Evolutionary conservation across 2,888 invertebrate species (phyloP).

Genomic region (Polymixis flavicincta): DNA sequence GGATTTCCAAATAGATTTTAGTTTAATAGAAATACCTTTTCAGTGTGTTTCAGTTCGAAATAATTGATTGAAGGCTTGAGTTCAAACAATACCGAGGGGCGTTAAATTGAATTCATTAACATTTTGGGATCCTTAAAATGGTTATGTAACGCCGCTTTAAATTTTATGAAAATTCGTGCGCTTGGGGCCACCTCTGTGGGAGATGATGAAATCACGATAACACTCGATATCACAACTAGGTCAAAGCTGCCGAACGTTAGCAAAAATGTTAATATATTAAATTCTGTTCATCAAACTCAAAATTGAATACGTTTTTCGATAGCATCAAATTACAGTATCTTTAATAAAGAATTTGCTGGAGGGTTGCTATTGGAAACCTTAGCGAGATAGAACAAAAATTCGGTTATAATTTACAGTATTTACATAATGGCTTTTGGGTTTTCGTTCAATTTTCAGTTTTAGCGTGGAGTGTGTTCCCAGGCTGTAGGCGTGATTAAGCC

Average conservation of each 20-base stretch:
- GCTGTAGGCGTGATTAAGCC: constrained; percentile 50
- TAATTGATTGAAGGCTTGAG: constrained; percentile 30
- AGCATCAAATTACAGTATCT: constrained; percentile 46
- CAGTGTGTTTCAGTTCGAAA: not conserved
- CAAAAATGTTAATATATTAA: constrained; percentile 51
- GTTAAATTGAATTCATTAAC: constrained; percentile 20
- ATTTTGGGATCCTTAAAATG: constrained; percentile 22
- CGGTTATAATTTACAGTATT: constrained; percentile 1
- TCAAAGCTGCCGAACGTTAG: constrained; percentile 40
- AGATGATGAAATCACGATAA: constrained; percentile 57
- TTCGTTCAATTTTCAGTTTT: constrained; percentile 25
- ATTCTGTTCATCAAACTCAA: constrained; percentile 46
- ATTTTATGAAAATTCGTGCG: constrained; percentile 31
- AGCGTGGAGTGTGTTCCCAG: constrained; percentile 40
- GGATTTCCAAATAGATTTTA: constrained; percentile 32
- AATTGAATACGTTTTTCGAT: constrained; percentile 54
- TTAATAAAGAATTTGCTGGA: constrained; percentile 36
- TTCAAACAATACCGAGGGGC: constrained; percentile 25
- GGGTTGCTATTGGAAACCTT: constrained; percentile 14
- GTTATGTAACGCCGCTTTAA: constrained; percentile 2
- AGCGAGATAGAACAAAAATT: constrained; percentile 26
- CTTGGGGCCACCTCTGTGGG: constrained; percentile 4
- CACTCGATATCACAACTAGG: constrained; percentile 44
- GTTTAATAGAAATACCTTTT: constrained; percentile 23
- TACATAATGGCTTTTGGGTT: constrained; percentile 14